Conservation (phyloP, 1,140 invertebrate species). For the Drosophila mojavensis region DNA sequence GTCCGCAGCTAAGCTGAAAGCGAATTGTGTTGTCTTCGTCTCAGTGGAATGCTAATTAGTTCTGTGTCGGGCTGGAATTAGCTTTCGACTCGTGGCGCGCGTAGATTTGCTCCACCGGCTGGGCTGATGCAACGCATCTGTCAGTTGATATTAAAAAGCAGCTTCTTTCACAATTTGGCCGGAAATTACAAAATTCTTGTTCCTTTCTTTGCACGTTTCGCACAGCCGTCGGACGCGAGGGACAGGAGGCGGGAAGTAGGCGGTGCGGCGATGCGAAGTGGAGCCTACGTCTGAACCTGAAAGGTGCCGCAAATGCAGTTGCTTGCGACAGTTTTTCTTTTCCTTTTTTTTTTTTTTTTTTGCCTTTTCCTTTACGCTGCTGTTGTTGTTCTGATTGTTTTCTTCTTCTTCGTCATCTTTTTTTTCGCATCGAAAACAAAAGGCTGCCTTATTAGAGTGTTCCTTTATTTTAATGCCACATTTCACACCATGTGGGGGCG, state of each 20-base stretch:
- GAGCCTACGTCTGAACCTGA: not conserved
- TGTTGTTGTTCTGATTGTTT: not conserved
- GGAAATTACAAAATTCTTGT: constrained; percentile 60
- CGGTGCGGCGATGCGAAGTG: not conserved
- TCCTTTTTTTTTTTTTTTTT: not conserved
- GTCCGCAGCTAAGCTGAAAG: too few relatives aligned
- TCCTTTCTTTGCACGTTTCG: not conserved
- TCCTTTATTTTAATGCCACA: constrained; percentile 74
- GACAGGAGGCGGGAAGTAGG: too few relatives aligned
- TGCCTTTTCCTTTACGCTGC: not conserved
- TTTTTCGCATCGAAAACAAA: constrained; percentile 67
- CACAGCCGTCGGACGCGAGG: not conserved
- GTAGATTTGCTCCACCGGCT: not conserved
- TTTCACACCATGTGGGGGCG: constrained; percentile 43
- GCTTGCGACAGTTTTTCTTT: constrained; percentile 12
- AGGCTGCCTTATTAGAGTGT: constrained; percentile 75
- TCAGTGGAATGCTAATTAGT: constrained; percentile 31
- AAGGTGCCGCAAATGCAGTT: constrained; percentile 15
- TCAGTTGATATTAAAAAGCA: constrained; percentile 37
- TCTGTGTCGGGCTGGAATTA: constrained; percentile 8
- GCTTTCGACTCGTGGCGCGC: not conserved
- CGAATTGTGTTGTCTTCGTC: not conserved
- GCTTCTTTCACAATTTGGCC: constrained; percentile 47
- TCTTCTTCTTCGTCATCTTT: not conserved
- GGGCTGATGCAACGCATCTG: constrained; percentile 29